Conservation (phyloP, 2,113 vertebrate genomes). For the Actenoides hombroni region DNA sequence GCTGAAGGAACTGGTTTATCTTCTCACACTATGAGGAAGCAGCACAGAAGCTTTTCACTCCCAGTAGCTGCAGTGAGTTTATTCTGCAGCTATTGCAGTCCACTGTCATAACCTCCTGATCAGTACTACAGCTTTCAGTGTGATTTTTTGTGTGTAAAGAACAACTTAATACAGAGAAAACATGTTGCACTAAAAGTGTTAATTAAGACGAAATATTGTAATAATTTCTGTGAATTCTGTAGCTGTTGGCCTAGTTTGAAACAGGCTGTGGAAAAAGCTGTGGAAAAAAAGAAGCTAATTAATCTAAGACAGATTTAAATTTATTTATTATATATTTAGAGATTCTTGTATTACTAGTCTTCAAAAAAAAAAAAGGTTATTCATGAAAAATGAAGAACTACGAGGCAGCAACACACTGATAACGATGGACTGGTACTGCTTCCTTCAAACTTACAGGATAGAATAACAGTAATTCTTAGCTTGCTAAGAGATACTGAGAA, state of each 20-base stretch:
- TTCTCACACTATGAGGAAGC: not conserved
- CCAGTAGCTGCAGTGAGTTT: not conserved
- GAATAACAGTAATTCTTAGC: not conserved
- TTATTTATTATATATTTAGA: not conserved
- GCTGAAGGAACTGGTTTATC: not conserved
- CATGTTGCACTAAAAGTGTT: not conserved
- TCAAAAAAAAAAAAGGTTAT: not conserved
- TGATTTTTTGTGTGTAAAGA: not conserved
- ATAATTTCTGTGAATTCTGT: not conserved
- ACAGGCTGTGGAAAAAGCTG: not conserved
- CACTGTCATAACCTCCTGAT: not conserved
- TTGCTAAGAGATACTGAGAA: not conserved
- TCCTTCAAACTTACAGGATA: not conserved
- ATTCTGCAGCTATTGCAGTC: not conserved
- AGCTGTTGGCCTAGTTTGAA: not conserved
- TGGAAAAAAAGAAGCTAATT: not conserved
- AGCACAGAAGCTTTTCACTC: fast-evolving
- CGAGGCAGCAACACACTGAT: not conserved
- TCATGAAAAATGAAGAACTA: not conserved
- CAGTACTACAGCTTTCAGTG: not conserved
- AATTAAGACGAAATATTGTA: not conserved
- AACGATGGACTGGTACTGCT: not conserved
- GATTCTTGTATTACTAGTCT: not conserved
- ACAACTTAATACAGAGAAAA: not conserved
- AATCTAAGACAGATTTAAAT: not conserved